Conservation (phyloP, 2,797 vertebrate genomes). For the Kryptolebias ocellatus region DNA sequence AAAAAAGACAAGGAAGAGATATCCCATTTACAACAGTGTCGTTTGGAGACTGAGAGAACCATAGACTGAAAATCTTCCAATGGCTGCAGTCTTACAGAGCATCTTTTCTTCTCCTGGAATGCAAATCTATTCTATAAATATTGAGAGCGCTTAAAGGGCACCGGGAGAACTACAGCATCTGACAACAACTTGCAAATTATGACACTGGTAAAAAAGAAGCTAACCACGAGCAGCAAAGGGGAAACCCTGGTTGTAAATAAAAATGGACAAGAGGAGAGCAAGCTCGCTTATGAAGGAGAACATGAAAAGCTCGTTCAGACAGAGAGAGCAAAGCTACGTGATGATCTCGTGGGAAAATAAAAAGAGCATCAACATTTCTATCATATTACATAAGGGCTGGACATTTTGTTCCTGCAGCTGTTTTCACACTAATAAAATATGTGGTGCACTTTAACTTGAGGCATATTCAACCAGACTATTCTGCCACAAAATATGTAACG, state of each 20-base stretch:
- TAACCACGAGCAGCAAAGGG: conserved; percentile 33
- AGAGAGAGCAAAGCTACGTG: conserved; percentile 26
- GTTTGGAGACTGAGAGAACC: neutral
- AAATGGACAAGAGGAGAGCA: conserved; percentile 45
- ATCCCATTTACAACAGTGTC: neutral
- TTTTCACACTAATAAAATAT: conserved; percentile 15
- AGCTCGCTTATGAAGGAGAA: conserved; percentile 32
- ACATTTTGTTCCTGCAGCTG: conserved; percentile 13
- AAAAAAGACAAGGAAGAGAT: too few species aligned
- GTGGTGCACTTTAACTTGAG: conserved; percentile 1
- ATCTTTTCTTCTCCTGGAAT: conserved; percentile 32
- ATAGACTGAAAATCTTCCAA: neutral
- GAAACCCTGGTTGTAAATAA: conserved; percentile 32
- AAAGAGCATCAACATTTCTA: conserved; percentile 32
- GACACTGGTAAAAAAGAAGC: conserved; percentile 24
- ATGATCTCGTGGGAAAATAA: conserved; percentile 35
- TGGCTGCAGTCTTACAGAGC: neutral
- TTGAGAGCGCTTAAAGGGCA: conserved; percentile 29
- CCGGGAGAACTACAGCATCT: conserved; percentile 35
- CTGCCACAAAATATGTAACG: neutral
- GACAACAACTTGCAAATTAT: conserved; percentile 47
- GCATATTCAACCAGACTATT: neutral
- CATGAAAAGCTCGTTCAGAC: conserved; percentile 50
- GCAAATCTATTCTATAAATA: conserved; percentile 34
- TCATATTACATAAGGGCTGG: conserved; percentile 37